These are phyloP conservation scores for Bothrops jararaca DNA, from an alignment of 2,113 vertebrate species.

Conservation along the genomic window DNA sequence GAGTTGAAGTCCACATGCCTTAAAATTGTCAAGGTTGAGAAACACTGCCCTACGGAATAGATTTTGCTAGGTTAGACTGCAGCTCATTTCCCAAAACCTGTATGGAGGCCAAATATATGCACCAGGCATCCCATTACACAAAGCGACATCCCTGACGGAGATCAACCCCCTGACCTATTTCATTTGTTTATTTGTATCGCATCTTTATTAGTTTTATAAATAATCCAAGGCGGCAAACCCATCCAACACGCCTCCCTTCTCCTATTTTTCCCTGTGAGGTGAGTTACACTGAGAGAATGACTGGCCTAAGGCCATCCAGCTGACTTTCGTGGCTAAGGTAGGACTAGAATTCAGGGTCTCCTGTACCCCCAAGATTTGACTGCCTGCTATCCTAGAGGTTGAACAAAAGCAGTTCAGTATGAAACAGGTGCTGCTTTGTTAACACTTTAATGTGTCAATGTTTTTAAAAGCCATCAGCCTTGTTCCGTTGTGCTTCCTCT, in stretches of 20 bases:
- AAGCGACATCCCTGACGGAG: background rate
- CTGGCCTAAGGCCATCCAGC: background rate
- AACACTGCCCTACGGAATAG: background rate
- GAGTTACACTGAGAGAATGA: background rate
- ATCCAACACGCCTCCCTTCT: background rate
- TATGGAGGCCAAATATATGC: background rate
- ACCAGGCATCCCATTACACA: background rate
- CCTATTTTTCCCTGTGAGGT: background rate
- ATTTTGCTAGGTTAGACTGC: background rate
- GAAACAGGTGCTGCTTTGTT: background rate
- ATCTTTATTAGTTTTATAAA: background rate
- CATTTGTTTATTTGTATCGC: background rate
- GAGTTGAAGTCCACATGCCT: too few relatives aligned
- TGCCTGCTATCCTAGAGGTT: background rate
- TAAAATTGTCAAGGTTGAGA: too few relatives aligned
- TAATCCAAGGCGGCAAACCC: background rate
- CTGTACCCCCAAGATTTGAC: background rate
- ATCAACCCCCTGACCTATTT: background rate
- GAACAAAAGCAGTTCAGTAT: background rate
- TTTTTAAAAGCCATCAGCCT: background rate
- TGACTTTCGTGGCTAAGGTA: background rate
- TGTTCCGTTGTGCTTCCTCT: background rate
- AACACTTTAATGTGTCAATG: background rate
- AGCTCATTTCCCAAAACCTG: background rate
- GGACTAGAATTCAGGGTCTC: background rate